phyloP scores from a whole-genome alignment of 2,888 invertebrate species.

The Drosophila eohydei region DNA sequence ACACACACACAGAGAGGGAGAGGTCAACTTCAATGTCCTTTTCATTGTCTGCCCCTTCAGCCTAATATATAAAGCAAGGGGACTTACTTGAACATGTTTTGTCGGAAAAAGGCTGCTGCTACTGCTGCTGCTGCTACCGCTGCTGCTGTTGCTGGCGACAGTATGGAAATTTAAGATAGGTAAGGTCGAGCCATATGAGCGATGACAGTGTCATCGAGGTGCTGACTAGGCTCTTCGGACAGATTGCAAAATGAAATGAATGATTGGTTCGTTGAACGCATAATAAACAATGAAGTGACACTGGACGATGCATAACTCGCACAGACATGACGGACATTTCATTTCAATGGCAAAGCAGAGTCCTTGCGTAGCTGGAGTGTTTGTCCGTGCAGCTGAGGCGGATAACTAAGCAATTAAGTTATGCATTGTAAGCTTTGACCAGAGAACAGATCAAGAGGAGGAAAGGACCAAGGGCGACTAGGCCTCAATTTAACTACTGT shows the following conservation, averaged over 20 bases:
- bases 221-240: conserved; percentile 50
- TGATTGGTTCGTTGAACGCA: conserved; percentile 61
- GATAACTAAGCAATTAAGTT: conserved; percentile 8
- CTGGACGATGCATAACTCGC: conserved; percentile 37
- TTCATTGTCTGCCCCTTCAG: conserved; percentile 49
- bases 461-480: not conserved
- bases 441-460: not conserved
- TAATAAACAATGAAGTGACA: conserved; percentile 58
- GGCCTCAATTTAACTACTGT: not conserved
- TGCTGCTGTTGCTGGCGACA: conserved; percentile 20
- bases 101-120: conserved; percentile 12
- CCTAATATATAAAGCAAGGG: conserved; percentile 46
- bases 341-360: conserved; percentile 1
- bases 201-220: conserved; percentile 47
- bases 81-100: conserved; percentile 47
- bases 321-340: conserved; percentile 10
- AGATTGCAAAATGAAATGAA: conserved; percentile 67
- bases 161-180: conserved; percentile 29
- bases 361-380: not conserved
- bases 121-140: conserved; percentile 17
- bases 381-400: not conserved
- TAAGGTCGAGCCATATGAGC: conserved; percentile 35
- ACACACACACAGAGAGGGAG: conserved; percentile 29
- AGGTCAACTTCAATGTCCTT: conserved; percentile 64
- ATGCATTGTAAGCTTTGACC: not conserved